phyloP scores from a whole-genome alignment of 2,888 invertebrate genomes.

The Melieria crassipennis region DNA sequence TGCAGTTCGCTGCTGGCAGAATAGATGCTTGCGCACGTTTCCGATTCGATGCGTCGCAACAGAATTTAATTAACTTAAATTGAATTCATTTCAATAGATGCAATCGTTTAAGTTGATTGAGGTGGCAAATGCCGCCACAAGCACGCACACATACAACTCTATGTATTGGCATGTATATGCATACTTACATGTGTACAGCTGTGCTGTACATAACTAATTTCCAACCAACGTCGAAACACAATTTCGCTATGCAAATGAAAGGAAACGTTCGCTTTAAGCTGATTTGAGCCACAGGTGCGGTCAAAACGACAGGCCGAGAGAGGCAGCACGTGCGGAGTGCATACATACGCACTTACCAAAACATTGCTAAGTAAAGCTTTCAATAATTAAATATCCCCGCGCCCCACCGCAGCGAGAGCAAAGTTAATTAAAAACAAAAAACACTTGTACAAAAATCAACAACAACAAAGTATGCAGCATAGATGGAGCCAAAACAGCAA shows the following conservation, averaged over 20 bases:
- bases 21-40: too few relatives aligned
- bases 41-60: too few relatives aligned
- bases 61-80: too few relatives aligned
- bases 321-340: too few relatives aligned
- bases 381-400: too few relatives aligned
- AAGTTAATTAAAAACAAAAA: neutral
- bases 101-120: too few relatives aligned
- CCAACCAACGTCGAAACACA: too few relatives aligned
- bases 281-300: slow-evolving; percentile 18
- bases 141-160: neutral
- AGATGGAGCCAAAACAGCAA: neutral
- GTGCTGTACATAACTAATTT: neutral
- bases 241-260: slow-evolving; percentile 15
- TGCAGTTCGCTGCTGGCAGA: too few relatives aligned
- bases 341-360: too few relatives aligned
- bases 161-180: neutral
- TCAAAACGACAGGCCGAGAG: neutral
- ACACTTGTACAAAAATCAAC: neutral
- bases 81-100: too few relatives aligned
- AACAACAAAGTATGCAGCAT: neutral
- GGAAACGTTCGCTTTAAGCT: slow-evolving; percentile 23
- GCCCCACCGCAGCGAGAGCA: neutral
- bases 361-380: too few relatives aligned
- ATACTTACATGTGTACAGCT: neutral
- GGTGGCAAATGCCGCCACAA: too few relatives aligned